Evolutionary conservation across 2,888 invertebrate genomes (phyloP), one percentile per base, ranked within the genome.

Genomic region (Cryptops parisi): DNA sequence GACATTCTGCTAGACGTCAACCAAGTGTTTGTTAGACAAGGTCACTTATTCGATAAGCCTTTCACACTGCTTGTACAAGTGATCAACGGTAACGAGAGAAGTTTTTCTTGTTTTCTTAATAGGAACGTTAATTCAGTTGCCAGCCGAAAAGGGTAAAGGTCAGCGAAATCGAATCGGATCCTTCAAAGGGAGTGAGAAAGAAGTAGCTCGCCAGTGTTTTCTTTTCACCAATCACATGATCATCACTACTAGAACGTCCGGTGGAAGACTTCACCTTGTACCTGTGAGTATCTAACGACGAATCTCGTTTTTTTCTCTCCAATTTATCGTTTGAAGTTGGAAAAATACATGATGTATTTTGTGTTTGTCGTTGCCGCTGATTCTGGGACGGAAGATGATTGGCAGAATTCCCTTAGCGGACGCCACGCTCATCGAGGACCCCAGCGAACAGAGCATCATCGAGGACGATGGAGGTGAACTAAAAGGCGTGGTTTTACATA

Each of bases 11-110:
- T 91, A 49, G 90, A 91, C 64, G 89, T 90, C 22, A 90, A 89
- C 69, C 90, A 91, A 74, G 87, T 90, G 26, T 90, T 90, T 70
- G 88, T 90, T 40, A 75, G 90, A 60, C 89, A 91, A 79, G 87
- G 87, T 81, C 3, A 23, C 9, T 15, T 17, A 2, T 2, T 22
- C n/a, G n/a, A n/a, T n/a, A n/a, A n/a, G n/a, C n/a, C n/a, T n/a
- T n/a, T n/a, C n/a, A n/a, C n/a, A n/a, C n/a, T n/a, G n/a, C n/a
- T n/a, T n/a, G n/a, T n/a, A n/a, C n/a, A n/a, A n/a, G n/a, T n/a
- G n/a, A n/a, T n/a, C n/a, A n/a, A n/a, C n/a, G n/a, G n/a, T n/a
- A n/a, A n/a, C n/a, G n/a, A n/a, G n/a, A n/a, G n/a, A n/a, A n/a
- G 43, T 41, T 41, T 5, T 21, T 41, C 15, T 49, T 12, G 40